Evolutionary conservation across 92 coral and sea anemone genomes (phyloP).

Genomic region (Phymanthus crucifer): DNA sequence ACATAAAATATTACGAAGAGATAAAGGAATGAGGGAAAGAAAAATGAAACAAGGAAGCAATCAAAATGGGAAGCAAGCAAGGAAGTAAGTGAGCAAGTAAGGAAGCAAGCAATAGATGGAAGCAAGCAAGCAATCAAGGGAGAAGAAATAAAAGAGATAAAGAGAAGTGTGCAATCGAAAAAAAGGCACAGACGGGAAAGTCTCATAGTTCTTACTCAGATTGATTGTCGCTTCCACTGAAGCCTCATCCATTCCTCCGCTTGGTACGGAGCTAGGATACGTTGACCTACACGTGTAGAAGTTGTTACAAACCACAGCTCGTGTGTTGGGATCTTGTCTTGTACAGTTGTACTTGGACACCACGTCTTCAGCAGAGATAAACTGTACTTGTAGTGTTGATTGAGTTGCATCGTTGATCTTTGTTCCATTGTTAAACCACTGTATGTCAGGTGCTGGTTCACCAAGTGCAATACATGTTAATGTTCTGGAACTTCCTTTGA

Average conservation of each 20-base stretch:
- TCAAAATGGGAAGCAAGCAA: too few species aligned
- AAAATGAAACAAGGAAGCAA: too few species aligned
- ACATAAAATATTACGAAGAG: neutral
- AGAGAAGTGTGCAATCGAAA: neutral
- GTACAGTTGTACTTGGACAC: slow-evolving; percentile 8
- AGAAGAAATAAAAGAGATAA: neutral
- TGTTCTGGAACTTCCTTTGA: neutral
- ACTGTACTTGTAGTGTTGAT: slow-evolving; percentile 18
- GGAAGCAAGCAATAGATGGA: too few species aligned
- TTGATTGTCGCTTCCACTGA: neutral
- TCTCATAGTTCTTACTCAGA: neutral
- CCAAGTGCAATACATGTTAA: slow-evolving; percentile 13
- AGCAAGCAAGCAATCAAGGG: neutral
- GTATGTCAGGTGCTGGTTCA: neutral
- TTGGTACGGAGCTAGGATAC: neutral
- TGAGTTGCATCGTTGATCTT: slow-evolving; percentile 17
- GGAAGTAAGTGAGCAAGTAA: too few species aligned
- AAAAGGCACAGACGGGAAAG: neutral
- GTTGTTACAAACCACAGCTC: slow-evolving; percentile 10
- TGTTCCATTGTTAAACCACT: slow-evolving; percentile 11
- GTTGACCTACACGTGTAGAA: neutral
- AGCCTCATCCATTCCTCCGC: neutral
- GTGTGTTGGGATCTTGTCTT: slow-evolving; percentile 15
- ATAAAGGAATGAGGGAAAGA: too few species aligned
- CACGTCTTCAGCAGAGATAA: slow-evolving; percentile 3